Percentiles rank a stretch among this genome's conserved stretches.
phyloP scores from a whole-genome alignment of 2,113 vertebrate genomes.

The Cisticola juncidis region DNA sequence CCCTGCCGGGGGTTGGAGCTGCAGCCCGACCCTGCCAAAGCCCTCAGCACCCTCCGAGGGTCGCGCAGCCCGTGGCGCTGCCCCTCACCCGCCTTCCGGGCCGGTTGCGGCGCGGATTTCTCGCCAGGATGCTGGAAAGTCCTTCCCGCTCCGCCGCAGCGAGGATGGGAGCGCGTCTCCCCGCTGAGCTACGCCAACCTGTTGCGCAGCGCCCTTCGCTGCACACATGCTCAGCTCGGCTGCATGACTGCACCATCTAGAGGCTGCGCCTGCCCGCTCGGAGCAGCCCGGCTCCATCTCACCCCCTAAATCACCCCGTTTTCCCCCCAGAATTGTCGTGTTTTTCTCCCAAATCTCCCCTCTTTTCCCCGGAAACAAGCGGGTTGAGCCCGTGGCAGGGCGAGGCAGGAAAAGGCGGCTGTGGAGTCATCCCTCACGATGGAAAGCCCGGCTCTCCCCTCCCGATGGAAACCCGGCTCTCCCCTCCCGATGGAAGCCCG shows the following conservation, averaged over 20 bases:
- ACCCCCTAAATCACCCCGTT: accelerated
- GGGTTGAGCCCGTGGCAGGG: background rate
- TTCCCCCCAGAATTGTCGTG: background rate
- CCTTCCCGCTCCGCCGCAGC: background rate
- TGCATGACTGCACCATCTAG: constrained; percentile 64
- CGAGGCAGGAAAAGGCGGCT: background rate
- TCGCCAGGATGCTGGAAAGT: background rate
- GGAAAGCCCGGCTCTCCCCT: background rate
- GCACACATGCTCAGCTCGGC: constrained; percentile 48
- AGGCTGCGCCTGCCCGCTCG: background rate
- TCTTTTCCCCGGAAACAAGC: background rate
- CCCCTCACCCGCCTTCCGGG: background rate
- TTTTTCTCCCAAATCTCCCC: background rate
- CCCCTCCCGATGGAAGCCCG: background rate
- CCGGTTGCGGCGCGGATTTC: background rate
- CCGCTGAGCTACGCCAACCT: constrained; percentile 46
- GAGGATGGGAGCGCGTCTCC: background rate
- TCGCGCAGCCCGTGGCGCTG: background rate
- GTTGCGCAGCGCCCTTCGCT: constrained; percentile 37
- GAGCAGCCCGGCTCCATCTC: background rate
- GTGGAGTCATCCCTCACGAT: background rate
- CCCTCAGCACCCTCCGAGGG: background rate
- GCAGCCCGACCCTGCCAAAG: background rate
- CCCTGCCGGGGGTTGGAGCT: background rate
- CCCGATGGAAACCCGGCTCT: background rate